These are phyloP conservation scores for Acholoe squamosa DNA, from an alignment of 2,888 invertebrate genomes.

Conservation along the genomic window DNA sequence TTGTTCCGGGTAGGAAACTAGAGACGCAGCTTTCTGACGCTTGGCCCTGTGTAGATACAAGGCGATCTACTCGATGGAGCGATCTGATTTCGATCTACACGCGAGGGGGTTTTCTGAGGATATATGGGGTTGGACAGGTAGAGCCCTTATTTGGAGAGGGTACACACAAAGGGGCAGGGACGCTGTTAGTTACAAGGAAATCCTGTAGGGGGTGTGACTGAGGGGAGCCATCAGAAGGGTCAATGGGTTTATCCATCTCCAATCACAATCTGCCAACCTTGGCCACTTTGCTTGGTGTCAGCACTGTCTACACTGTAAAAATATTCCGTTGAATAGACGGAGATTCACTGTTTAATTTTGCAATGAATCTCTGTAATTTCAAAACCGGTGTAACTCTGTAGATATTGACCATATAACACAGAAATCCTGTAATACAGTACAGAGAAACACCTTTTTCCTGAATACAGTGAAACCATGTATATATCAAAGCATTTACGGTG, in stretches of 20 bases:
- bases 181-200: not conserved
- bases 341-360: too few relatives aligned
- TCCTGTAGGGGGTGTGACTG: not conserved
- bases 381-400: too few relatives aligned
- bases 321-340: too few relatives aligned
- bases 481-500: too few relatives aligned
- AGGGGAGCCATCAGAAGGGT: not conserved
- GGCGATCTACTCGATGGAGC: not conserved
- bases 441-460: too few relatives aligned
- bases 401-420: too few relatives aligned
- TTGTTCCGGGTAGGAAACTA: not conserved
- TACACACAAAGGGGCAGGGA: not conserved
- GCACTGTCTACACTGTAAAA: too few relatives aligned
- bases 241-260: not conserved
- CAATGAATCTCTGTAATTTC: too few relatives aligned
- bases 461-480: too few relatives aligned
- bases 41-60: not conserved
- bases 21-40: not conserved
- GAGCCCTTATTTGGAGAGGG: not conserved
- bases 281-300: too few relatives aligned
- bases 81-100: constrained; percentile 34
- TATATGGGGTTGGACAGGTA: not conserved
- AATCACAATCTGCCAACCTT: not conserved
- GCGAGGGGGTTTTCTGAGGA: not conserved
- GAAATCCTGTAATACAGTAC: too few relatives aligned